phyloP scores from a whole-genome alignment of 35 echinoderm and acorn worm genomes.

The Acanthaster planci region DNA sequence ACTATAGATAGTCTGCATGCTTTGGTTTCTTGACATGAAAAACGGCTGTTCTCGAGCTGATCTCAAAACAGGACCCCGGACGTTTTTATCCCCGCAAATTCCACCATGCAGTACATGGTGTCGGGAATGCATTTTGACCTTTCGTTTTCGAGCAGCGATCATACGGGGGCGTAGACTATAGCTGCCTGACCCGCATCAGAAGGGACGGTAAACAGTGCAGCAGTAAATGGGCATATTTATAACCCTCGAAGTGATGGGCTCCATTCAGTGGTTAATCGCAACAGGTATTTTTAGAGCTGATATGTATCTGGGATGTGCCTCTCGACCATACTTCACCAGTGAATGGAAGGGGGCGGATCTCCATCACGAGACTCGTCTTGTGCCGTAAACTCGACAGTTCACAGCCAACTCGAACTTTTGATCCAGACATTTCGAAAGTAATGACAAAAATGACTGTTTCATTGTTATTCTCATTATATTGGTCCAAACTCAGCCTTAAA shows the following conservation, averaged over 20 bases:
- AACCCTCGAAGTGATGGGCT: neutral
- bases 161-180: no score
- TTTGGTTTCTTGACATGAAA: no score
- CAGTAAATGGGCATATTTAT: constrained; percentile 24
- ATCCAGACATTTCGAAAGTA: neutral
- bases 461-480: no score
- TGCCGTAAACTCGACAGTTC: neutral
- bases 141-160: no score
- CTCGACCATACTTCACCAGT: neutral
- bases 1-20: no score
- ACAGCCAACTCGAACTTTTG: neutral
- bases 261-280: neutral
- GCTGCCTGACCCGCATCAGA: neutral
- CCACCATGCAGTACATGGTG: no score
- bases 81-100: no score
- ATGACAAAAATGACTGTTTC: neutral
- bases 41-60: no score
- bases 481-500: no score
- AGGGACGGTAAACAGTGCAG: neutral
- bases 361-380: neutral
- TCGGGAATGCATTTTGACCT: no score
- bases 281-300: neutral
- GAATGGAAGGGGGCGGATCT: neutral
- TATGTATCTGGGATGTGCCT: neutral
- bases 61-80: no score